Conservation (phyloP, 2,113 vertebrate species). For the Chaetorhynchus papuensis region DNA sequence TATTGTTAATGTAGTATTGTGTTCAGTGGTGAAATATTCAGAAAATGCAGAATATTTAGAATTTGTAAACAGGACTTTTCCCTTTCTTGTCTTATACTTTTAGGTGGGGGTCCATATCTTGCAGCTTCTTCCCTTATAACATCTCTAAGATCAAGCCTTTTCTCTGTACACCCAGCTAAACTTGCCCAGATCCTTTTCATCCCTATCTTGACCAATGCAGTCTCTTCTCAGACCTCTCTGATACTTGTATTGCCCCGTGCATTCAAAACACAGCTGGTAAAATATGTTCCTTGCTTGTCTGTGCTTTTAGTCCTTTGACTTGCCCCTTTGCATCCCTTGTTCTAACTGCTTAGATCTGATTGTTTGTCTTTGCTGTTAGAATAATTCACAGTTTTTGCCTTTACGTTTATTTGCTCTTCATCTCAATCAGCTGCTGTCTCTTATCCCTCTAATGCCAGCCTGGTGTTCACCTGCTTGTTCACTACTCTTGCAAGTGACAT, state of each 20-base stretch:
- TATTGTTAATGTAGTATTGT: not conserved
- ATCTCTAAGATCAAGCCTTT: slow-evolving; percentile 54
- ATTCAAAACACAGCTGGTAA: slow-evolving; percentile 60
- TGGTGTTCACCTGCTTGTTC: not conserved
- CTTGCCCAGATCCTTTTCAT: slow-evolving; percentile 60
- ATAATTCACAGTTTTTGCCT: not conserved
- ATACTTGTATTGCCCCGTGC: slow-evolving; percentile 47
- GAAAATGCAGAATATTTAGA: not conserved
- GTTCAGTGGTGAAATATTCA: not conserved
- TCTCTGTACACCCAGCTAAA: slow-evolving; percentile 51
- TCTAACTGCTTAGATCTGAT: not conserved
- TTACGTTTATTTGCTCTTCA: not conserved
- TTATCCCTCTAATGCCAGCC: not conserved
- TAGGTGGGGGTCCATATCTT: slow-evolving; percentile 48
- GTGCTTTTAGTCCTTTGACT: slow-evolving; percentile 13
- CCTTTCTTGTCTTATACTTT: slow-evolving; percentile 47
- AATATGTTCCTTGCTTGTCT: slow-evolving; percentile 35
- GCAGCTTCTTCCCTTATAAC: slow-evolving; percentile 43
- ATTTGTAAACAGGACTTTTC: slow-evolving; percentile 42
- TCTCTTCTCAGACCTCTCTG: slow-evolving; percentile 57
- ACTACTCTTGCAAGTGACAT: not conserved
- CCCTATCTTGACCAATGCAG: slow-evolving; percentile 52
- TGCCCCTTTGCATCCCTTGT: not conserved
- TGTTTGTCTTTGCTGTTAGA: not conserved
- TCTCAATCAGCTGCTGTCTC: not conserved